Conservation (phyloP, 1,140 invertebrate genomes). For the Semibalanus balanoides region DNA sequence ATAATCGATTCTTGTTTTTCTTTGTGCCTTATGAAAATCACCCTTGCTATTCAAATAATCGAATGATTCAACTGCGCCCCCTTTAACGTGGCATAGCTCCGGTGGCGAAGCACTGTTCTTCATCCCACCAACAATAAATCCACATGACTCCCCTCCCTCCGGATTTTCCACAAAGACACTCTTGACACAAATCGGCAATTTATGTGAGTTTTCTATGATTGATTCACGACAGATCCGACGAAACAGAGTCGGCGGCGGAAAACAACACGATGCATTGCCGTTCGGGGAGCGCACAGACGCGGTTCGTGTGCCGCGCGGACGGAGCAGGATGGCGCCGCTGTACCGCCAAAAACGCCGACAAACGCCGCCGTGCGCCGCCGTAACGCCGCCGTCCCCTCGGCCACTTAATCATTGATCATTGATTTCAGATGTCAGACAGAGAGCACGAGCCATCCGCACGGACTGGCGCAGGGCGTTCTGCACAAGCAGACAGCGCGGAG, state of each 20-base stretch:
- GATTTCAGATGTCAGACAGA: neutral
- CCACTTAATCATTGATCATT: conserved; percentile 2
- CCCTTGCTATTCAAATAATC: no score
- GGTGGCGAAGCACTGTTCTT: neutral
- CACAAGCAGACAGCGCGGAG: neutral
- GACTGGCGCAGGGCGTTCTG: neutral
- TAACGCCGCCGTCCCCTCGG: neutral
- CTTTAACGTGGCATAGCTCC: no score
- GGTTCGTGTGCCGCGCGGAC: no score
- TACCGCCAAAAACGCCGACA: no score
- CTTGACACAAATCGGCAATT: neutral
- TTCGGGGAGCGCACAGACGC: no score
- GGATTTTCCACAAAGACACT: conserved; percentile 2
- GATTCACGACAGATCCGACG: neutral
- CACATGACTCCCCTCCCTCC: neutral
- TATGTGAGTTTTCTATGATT: neutral
- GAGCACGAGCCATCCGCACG: neutral
- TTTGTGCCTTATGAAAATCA: no score
- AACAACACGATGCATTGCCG: neutral
- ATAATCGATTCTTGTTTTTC: no score
- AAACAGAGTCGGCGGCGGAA: neutral
- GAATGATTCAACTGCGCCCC: no score
- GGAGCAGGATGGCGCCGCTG: no score
- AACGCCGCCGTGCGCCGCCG: no score
- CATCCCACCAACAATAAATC: neutral